A percentile compares a stretch with the other conserved stretches of the same genome.
Evolutionary conservation across 2,113 vertebrate species (phyloP).

Genomic region (Rhinogobius similis): DNA sequence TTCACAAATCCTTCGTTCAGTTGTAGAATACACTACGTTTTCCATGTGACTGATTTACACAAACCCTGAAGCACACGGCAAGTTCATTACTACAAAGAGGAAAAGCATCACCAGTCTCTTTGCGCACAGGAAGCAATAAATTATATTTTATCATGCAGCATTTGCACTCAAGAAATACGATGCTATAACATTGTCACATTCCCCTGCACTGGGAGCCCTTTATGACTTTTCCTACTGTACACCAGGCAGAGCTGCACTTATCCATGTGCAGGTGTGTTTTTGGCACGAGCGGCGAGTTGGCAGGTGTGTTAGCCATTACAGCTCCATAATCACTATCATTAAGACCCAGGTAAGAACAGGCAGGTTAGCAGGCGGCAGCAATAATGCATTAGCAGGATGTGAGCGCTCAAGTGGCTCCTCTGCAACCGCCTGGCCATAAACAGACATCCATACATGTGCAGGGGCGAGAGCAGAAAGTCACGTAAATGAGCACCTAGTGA

Average conservation of each 20-base stretch:
- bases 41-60: conserved; percentile 29
- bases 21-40: conserved; percentile 5
- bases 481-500: conserved; percentile 49
- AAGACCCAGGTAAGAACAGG: conserved; percentile 50
- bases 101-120: conserved; percentile 5
- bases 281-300: conserved; percentile 41
- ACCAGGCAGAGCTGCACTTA: conserved; percentile 53
- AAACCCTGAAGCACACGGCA: conserved; percentile 7
- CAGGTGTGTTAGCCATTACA: conserved; percentile 66
- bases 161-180: conserved; percentile 30
- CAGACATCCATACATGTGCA: conserved; percentile 17
- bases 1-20: conserved; percentile 15
- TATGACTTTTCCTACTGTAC: conserved; percentile 45
- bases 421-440: conserved; percentile 15
- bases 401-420: conserved; percentile 33
- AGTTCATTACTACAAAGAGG: background rate
- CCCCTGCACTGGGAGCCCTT: conserved; percentile 14
- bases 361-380: conserved; percentile 32
- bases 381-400: conserved; percentile 47
- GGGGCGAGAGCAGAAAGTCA: conserved; percentile 27
- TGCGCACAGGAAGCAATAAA: conserved; percentile 14
- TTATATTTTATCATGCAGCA: background rate
- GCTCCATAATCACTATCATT: conserved; percentile 70
- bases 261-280: conserved; percentile 66
- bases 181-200: conserved; percentile 27